These are phyloP conservation scores for Nymphicus hollandicus DNA, from an alignment of 2,113 vertebrate genomes.

Conservation along the genomic window DNA sequence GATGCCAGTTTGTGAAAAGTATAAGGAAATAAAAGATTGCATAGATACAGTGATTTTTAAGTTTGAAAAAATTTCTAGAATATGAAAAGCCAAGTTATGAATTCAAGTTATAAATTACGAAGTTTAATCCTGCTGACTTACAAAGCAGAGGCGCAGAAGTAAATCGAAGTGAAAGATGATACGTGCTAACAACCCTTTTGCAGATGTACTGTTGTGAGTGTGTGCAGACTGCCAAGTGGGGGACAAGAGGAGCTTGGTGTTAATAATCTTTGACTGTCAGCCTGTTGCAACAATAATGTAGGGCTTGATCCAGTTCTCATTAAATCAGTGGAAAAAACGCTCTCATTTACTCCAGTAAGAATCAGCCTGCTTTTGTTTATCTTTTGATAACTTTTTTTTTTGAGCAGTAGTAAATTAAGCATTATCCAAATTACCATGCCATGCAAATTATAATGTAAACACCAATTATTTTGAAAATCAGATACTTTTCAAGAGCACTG, in stretches of 20 bases:
- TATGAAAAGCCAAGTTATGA: background rate
- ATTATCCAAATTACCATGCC: background rate
- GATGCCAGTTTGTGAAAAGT: background rate
- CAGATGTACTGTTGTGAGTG: background rate
- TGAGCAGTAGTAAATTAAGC: background rate
- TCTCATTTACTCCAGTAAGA: background rate
- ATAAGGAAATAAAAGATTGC: background rate
- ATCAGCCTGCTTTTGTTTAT: background rate
- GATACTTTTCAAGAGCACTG: background rate
- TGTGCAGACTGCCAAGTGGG: background rate
- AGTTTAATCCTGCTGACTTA: background rate
- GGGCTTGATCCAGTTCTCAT: background rate
- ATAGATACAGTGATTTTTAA: background rate
- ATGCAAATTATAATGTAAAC: background rate
- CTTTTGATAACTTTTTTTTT: background rate
- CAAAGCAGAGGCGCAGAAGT: conserved; percentile 5
- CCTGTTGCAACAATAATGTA: background rate
- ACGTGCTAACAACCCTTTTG: background rate
- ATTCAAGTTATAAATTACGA: background rate
- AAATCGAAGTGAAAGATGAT: background rate
- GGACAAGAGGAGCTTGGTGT: background rate
- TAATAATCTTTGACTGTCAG: background rate
- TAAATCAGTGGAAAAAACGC: background rate
- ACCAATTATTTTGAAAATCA: background rate
- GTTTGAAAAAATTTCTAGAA: background rate